Evolutionary conservation across 2,888 invertebrate genomes (phyloP), one percentile per base, ranked within the genome.

Genomic region (Eupeodes luniger): DNA sequence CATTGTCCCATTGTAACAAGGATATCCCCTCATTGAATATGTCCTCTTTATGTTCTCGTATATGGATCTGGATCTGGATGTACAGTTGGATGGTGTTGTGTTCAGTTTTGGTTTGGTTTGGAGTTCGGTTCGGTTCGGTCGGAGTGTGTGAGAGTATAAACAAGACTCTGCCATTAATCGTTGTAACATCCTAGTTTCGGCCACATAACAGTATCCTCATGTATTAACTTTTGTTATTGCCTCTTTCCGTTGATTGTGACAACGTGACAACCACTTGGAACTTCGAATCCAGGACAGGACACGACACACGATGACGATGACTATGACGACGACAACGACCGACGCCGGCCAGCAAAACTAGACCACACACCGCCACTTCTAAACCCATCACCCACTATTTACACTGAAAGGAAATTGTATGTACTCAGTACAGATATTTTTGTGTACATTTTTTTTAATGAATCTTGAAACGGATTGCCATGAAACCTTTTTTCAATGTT

Each of bases 161-260:
- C 85, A 81, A 69, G 81, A 78, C 40, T 81, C 62, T 62, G 51
- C 80, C 79, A 87, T 87, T 87, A 87, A 83, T 84, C 87, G 87
- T 67, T 76, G 87, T 81, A 67, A 85, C 85, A 88, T 88, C 84
- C 81, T 59, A 81, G 78, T 81, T 81, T 69, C 61, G 77, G 80
- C 77, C 77, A 57, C 81, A 78, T 55, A 47, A 72, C 72, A 53
- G 69, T 49, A 64, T 85, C 47, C 51, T 27, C 69, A 47, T 76
- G 85, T 74, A 84, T 88, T 81, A 88, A 85, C 84, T 88, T 85
- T 88, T 88, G 85, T 85, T 85, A 85, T 85, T 88, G 85, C 72
- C 85, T 77, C 81, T 81, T 72, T 85, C 69, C 75, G 77, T 81
- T 85, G 81, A 85, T 85, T 88, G 81, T 81, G 88, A 85, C 85